Conservation (phyloP, 2,888 invertebrate species). For the Latrodectus hesperus region DNA sequence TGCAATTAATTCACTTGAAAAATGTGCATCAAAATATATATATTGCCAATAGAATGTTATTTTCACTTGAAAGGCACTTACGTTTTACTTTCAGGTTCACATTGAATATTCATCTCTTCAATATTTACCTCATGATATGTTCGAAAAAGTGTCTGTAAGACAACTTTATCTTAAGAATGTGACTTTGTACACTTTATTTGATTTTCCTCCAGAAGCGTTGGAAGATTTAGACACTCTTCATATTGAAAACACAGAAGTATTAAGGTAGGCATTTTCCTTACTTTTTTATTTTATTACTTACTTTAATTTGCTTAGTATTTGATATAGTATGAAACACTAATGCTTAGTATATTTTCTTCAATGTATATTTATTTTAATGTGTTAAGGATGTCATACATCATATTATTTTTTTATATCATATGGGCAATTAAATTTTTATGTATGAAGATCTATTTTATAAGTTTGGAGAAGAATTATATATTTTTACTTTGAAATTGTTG, state of each 20-base stretch:
- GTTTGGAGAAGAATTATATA: too few relatives aligned
- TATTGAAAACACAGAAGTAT: neutral
- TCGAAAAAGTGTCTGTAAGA: neutral
- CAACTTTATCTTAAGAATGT: constrained; percentile 3
- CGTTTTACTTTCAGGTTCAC: neutral
- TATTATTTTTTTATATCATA: too few relatives aligned
- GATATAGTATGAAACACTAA: too few relatives aligned
- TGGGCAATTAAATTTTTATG: too few relatives aligned
- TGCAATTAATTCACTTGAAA: too few relatives aligned
- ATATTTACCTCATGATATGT: constrained; percentile 8
- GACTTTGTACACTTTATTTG: neutral
- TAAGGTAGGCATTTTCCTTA: neutral
- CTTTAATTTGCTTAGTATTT: too few relatives aligned
- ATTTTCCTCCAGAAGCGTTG: neutral
- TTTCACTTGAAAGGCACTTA: neutral
- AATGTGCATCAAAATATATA: neutral
- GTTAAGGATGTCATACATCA: too few relatives aligned
- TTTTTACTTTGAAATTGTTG: too few relatives aligned
- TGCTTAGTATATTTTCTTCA: too few relatives aligned
- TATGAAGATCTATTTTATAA: too few relatives aligned
- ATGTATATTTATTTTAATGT: too few relatives aligned
- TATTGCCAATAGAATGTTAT: neutral
- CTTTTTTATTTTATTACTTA: too few relatives aligned
- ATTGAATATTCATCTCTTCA: neutral
- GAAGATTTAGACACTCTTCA: neutral